Base-by-base conservation (phyloP, 2,888 invertebrate genomes). In the Gandaritis pyraliata region DNA sequence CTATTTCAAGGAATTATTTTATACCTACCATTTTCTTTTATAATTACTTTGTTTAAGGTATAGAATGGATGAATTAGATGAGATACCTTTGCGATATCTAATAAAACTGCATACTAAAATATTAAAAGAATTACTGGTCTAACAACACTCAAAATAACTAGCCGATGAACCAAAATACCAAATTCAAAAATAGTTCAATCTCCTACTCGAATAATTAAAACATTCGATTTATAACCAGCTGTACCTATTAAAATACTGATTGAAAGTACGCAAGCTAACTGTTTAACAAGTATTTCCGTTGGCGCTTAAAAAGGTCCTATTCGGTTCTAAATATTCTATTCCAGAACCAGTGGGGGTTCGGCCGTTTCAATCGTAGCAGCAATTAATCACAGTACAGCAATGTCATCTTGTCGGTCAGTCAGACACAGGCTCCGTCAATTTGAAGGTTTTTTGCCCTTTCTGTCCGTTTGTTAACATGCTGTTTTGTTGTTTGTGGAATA, bases 301-400 rank as follows among this genome's bases (percentile, higher is more conserved):
- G 83, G 85, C 81, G 83, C 78, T 87, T 86, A 87, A 86, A 87
- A 81, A 87, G 86, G 84, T 85, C 83, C 83, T 86, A 85, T 59
- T 64, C 48, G 64, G 74, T 73, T 72, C 66, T 61, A 83, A 86
- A 87, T 90, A 90, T 91, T 90, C 90, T 89, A 92, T 92, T 92
- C 87, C 87, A 85, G 82, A 87, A 82, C 80, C 92, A 88, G 92
- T 91, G 90, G 92, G 92, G 89, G 92, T 80, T 83, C 83, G 82
- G 76, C 81, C 80, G 80, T 84, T 87, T 88, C 90, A 90, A 90
- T 90, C 87, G 88, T 80, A 79, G 84, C 84, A 82, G 90, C 90
- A 84, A 92, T 92, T 90, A 91, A 92, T 92, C 92, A 92, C 80
- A 85, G 88, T 88, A 87, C 75, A 86, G 92, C 91, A 85, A 80